These are phyloP conservation scores for Esox niger DNA, from an alignment of 2,113 vertebrate genomes.

Conservation along the genomic window DNA sequence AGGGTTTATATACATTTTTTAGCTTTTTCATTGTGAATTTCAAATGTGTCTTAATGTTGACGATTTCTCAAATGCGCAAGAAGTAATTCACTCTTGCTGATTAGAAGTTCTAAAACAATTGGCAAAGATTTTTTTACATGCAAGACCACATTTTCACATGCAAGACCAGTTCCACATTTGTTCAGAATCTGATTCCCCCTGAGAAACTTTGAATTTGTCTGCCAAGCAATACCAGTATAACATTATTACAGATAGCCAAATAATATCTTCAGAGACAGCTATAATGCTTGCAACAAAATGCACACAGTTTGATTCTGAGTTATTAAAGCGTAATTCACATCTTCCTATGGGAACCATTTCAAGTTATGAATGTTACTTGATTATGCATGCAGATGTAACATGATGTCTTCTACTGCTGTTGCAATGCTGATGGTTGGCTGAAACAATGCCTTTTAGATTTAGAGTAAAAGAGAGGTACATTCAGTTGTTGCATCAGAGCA, in stretches of 20 bases:
- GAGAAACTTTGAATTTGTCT: neutral
- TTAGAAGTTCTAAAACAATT: too few species aligned
- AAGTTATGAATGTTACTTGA: neutral
- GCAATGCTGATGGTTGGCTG: too few species aligned
- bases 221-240: neutral
- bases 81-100: too few species aligned
- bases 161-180: neutral
- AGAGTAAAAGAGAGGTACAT: too few species aligned
- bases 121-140: too few species aligned
- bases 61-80: too few species aligned
- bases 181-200: neutral
- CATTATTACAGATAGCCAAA: constrained; percentile 7
- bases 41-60: neutral
- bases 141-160: too few species aligned
- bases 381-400: neutral
- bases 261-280: constrained; percentile 17
- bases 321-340: neutral
- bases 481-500: too few species aligned
- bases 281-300: constrained; percentile 16
- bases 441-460: too few species aligned
- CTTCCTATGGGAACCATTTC: neutral
- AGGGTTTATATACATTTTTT: neutral
- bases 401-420: too few species aligned
- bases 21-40: neutral
- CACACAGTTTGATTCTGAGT: constrained; percentile 8